Evolutionary conservation across 2,888 invertebrate species (phyloP).

Genomic region (Acanthosepion pharaonis): DNA sequence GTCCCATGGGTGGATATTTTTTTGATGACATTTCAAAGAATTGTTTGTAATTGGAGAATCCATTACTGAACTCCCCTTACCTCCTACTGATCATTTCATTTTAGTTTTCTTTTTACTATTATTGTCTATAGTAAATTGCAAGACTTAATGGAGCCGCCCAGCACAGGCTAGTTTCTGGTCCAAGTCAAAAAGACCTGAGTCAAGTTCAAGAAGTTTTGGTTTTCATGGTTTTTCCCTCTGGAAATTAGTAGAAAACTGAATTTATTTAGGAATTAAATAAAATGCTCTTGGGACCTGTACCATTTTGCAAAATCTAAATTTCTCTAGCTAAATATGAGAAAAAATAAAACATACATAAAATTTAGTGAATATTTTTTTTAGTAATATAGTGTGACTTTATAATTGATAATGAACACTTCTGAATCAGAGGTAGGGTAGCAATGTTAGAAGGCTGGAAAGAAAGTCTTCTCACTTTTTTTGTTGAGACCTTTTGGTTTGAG

Average conservation of each 20-base stretch:
- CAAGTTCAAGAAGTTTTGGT: neutral
- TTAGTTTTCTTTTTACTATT: neutral
- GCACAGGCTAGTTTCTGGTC: neutral
- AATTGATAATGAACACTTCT: neutral
- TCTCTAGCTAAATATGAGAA: neutral
- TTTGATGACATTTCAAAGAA: neutral
- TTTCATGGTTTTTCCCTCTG: constrained; percentile 16
- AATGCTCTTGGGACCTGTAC: neutral
- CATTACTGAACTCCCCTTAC: neutral
- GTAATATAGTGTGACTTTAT: neutral
- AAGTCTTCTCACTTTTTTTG: too few species aligned
- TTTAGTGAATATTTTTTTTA: neutral
- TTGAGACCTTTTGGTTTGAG: too few species aligned
- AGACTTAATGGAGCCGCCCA: neutral
- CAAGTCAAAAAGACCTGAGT: neutral
- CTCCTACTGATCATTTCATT: neutral
- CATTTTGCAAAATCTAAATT: neutral
- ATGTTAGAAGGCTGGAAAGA: too few species aligned
- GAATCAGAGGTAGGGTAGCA: too few species aligned
- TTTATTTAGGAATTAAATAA: neutral
- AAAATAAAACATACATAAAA: neutral
- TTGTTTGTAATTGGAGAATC: neutral
- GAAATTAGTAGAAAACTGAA: neutral
- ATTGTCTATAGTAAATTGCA: neutral
- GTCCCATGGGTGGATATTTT: constrained; percentile 16